Evolutionary conservation across 2,797 vertebrate species (phyloP).

Genomic region (Notamacropus eugenii): DNA sequence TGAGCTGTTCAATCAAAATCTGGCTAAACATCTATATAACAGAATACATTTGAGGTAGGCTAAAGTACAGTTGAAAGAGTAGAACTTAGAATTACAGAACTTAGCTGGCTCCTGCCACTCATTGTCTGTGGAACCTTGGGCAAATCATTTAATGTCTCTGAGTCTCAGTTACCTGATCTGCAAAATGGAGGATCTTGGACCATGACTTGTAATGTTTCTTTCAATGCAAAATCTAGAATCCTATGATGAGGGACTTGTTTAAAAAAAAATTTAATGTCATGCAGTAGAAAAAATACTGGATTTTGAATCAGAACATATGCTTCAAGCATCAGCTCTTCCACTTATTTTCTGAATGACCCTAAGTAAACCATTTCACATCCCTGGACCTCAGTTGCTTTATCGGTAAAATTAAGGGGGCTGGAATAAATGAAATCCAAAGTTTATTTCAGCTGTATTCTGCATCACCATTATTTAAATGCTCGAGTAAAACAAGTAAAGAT

Average conservation of each 20-base stretch:
- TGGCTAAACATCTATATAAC: background rate
- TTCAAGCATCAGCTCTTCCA: background rate
- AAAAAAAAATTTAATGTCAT: background rate
- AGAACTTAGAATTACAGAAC: background rate
- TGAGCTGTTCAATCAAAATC: background rate
- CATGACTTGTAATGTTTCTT: background rate
- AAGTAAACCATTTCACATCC: background rate
- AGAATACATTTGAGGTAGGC: background rate
- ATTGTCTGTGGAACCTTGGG: background rate
- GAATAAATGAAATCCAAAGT: background rate
- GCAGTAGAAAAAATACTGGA: background rate
- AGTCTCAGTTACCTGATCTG: background rate
- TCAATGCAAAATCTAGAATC: background rate
- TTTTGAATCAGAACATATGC: background rate
- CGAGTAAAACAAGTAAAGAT: background rate
- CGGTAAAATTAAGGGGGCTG: background rate
- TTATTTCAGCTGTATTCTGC: background rate
- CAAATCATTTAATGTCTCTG: background rate
- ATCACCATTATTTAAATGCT: background rate
- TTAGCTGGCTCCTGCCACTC: background rate
- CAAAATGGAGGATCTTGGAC: background rate
- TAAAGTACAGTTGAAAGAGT: background rate
- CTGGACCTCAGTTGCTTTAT: background rate
- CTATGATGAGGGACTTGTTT: background rate
- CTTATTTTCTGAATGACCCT: background rate